A percentile compares a stretch with the other conserved stretches of the same genome.
phyloP scores from a whole-genome alignment of 1,140 invertebrate species.

The Danaus melanippus region DNA sequence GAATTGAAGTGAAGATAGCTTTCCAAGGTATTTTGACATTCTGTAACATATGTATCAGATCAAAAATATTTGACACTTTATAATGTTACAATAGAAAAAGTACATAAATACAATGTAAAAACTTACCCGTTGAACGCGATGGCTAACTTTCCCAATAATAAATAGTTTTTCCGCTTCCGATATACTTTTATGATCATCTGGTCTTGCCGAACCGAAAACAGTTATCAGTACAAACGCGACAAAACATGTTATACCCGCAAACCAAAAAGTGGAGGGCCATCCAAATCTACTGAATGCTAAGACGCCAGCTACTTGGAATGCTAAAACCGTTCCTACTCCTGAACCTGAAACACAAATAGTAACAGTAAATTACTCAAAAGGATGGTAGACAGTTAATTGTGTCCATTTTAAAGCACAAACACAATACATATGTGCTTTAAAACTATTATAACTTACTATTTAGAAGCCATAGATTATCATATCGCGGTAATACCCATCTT shows the following conservation, averaged over 20 bases:
- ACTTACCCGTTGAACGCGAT: conserved; percentile 29
- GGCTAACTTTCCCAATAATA: conserved; percentile 54
- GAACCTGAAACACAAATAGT: conserved; percentile 27
- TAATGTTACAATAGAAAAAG: too few species aligned
- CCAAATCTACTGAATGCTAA: conserved; percentile 52
- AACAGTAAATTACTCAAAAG: neutral
- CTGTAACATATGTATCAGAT: conserved; percentile 19
- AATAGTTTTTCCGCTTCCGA: conserved; percentile 73
- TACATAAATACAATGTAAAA: too few species aligned
- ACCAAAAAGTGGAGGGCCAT: conserved; percentile 74
- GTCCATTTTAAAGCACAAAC: too few species aligned
- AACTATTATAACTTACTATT: too few species aligned
- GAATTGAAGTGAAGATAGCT: conserved; percentile 80
- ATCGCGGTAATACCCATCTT: neutral
- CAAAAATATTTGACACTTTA: too few species aligned
- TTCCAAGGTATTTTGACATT: conserved; percentile 78
- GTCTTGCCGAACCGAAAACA: conserved; percentile 62
- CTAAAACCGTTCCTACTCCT: conserved; percentile 61
- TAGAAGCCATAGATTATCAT: too few species aligned
- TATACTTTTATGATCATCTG: conserved; percentile 74
- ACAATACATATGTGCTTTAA: too few species aligned
- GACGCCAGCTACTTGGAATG: conserved; percentile 65
- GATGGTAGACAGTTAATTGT: too few species aligned
- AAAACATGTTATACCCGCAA: conserved; percentile 69
- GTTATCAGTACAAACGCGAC: conserved; percentile 52